phyloP scores from a whole-genome alignment of 2,113 vertebrate genomes.

The Heterotis niloticus region DNA sequence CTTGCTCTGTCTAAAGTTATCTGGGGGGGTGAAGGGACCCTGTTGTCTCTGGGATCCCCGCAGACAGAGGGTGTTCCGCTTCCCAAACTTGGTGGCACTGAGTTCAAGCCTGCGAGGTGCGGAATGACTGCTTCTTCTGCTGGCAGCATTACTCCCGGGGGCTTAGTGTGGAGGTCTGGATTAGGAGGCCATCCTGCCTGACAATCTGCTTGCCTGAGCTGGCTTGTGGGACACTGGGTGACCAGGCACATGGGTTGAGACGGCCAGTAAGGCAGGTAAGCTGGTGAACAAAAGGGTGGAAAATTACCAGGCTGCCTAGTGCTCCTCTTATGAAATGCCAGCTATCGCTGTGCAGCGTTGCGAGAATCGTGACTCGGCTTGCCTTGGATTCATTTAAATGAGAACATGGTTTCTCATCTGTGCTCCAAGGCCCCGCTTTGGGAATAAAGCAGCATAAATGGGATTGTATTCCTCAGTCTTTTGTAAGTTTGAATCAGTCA shows the following conservation, averaged over 20 bases:
- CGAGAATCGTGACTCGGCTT: too few relatives aligned
- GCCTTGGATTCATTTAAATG: neutral
- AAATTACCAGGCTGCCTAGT: neutral
- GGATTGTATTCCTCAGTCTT: neutral
- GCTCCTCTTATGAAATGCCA: neutral
- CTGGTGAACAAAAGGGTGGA: neutral
- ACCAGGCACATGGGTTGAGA: too few relatives aligned
- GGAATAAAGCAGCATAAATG: neutral
- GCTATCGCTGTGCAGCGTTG: neutral
- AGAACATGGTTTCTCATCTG: neutral
- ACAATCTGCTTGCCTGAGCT: neutral
- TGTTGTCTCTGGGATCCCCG: neutral
- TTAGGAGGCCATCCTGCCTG: neutral
- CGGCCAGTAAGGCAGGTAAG: too few relatives aligned
- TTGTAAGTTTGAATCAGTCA: neutral
- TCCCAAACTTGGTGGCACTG: neutral
- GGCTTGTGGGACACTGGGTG: neutral
- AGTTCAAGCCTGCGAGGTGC: too few relatives aligned
- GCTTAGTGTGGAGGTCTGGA: constrained; percentile 20
- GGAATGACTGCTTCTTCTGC: neutral
- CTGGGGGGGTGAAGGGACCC: too few relatives aligned
- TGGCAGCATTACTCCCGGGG: neutral
- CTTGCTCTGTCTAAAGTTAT: too few relatives aligned
- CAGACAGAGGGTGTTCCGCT: neutral
- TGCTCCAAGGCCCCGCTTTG: neutral